phyloP scores from a whole-genome alignment of 1,140 invertebrate genomes.

The Drosophila busckii region DNA sequence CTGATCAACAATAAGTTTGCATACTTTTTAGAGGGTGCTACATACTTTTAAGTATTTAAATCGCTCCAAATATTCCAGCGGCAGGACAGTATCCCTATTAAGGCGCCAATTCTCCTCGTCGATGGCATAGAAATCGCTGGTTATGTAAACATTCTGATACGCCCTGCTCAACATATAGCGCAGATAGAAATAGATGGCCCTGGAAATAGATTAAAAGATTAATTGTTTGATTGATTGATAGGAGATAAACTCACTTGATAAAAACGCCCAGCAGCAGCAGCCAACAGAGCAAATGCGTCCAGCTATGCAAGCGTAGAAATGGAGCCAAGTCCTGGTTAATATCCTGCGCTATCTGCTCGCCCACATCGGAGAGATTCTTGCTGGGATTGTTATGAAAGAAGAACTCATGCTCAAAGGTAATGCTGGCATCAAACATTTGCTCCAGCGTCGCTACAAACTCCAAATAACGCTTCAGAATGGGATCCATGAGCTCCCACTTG shows the following conservation, averaged over 20 bases:
- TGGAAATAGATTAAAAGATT: no score
- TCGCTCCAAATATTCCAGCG: constrained; percentile 84
- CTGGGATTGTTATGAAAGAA: constrained; percentile 83
- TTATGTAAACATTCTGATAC: constrained; percentile 89
- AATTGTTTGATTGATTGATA: no score
- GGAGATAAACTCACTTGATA: constrained; percentile 54
- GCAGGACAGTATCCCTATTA: constrained; percentile 86
- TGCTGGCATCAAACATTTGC: constrained; percentile 84
- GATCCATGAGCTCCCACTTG: constrained; percentile 81
- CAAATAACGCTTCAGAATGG: constrained; percentile 72
- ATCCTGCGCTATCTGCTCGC: constrained; percentile 81
- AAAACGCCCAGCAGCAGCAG: constrained; percentile 48
- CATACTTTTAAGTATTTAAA: constrained; percentile 83
- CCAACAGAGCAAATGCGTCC: constrained; percentile 40
- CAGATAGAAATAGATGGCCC: constrained; percentile 85
- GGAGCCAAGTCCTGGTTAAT: constrained; percentile 80
- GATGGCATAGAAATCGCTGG: constrained; percentile 84
- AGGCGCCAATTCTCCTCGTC: constrained; percentile 82
- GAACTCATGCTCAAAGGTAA: constrained; percentile 85
- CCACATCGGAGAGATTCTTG: constrained; percentile 80
- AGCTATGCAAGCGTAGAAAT: constrained; percentile 69
- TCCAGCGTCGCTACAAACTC: constrained; percentile 80
- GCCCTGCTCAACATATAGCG: constrained; percentile 86
- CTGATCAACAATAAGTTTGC: no score
- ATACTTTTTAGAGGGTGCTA: no score